phyloP scores from a whole-genome alignment of 1,140 invertebrate species.

The Potamilus streckersoni region DNA sequence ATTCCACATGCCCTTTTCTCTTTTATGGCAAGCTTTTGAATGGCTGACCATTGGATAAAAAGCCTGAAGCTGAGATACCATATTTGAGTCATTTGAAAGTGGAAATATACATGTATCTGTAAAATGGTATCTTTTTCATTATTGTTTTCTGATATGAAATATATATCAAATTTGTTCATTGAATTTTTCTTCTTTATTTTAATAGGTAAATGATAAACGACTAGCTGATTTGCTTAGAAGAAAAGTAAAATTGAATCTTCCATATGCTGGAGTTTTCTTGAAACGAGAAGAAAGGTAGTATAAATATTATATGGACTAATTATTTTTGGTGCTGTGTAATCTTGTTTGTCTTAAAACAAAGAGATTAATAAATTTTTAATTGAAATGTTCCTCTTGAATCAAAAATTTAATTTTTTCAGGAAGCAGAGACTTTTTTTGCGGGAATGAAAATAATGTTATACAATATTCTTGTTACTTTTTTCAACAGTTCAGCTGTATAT shows the following conservation, averaged over 20 bases:
- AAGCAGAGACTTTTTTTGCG: too few relatives aligned
- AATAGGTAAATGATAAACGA: constrained; percentile 85
- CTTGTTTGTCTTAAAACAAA: too few relatives aligned
- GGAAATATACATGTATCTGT: too few relatives aligned
- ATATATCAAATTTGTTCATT: background rate
- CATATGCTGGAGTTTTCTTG: constrained; percentile 97
- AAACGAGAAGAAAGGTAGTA: constrained; percentile 89
- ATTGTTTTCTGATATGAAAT: background rate
- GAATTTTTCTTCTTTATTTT: constrained; percentile 48
- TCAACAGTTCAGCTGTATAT: too few relatives aligned
- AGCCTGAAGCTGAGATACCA: background rate
- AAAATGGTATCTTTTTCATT: background rate
- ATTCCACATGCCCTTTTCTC: too few relatives aligned
- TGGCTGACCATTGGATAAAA: background rate
- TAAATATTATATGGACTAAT: background rate
- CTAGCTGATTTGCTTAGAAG: constrained; percentile 91
- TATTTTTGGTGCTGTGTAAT: background rate
- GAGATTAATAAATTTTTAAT: too few relatives aligned
- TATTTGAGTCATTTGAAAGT: background rate
- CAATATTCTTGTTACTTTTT: too few relatives aligned
- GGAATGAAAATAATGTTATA: too few relatives aligned
- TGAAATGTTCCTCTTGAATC: too few relatives aligned
- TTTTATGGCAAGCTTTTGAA: background rate
- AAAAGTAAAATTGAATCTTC: constrained; percentile 96
- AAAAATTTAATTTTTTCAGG: too few relatives aligned